Base-by-base conservation (phyloP, 2,888 invertebrate species). In the Leistus spinibarbis region DNA sequence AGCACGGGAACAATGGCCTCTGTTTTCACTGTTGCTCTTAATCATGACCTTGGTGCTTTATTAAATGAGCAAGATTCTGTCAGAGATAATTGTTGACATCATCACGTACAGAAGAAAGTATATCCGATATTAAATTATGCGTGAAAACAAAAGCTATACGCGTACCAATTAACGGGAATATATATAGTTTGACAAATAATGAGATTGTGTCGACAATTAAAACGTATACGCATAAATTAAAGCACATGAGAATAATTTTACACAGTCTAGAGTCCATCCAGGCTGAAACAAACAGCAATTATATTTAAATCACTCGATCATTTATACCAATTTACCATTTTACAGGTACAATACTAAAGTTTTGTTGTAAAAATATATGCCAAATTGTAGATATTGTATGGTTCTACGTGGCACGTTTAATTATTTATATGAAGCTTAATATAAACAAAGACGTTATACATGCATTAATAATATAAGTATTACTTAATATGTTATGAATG, bases 101-200 rank as follows among this genome's bases (percentile, higher is more conserved):
- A 70, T 27, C 23, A 16, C n/a, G 27, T 19, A 60, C 24, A 69
- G 66, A 72, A 72, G 72, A 72, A 72, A 72, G 72, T 72, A n/a
- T n/a, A 66, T 66, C 20, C 40, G 54, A 40, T n/a, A 40, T 60
- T 72, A 66, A 72, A 72, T 72, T 72, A 40, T 27, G 72, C 65
- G 65, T 27, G 23, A 65, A 54, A 65, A 72, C 65, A 72, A 72
- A 40, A 72, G 66, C 56, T 9, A 27, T n/a, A 71, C 19, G 20
- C 60, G 60, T 40, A 13, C 40, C 40, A 40, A 40, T 40, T 40
- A 40, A 7, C 40, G 40, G 5, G 40, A 40, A 40, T 40, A 1
- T 40, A 40, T 40, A n/a, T 27, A 5, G 40, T 40, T 7, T 40
- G 40, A 40, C 40, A 40, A 40, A 10, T 10, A 40, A 10, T 40